Evolutionary conservation across 2,888 invertebrate genomes (phyloP), one percentile per base, ranked within the genome.

Genomic region (Camptogramma bilineatum): DNA sequence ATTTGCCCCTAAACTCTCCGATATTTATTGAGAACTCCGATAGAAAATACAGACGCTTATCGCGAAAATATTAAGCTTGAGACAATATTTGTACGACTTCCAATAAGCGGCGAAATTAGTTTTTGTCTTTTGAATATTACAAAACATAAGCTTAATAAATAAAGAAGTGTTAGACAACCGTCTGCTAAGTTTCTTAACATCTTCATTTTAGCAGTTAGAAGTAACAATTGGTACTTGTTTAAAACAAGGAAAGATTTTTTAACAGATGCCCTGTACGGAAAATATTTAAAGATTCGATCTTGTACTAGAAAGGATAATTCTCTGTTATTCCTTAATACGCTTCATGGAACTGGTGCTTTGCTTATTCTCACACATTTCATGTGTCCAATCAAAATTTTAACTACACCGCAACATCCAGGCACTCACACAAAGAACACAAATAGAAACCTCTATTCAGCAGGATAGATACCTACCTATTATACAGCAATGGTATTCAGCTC

Each of bases 1-100:
- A 85, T 87, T 78, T 80, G 81, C 81, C 79, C 78, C 76, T 80
- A 81, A 84, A 79, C 83, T 78, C 80, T 78, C 73, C 79, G 77
- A 79, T 84, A 83, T 85, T 84, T 84, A 85, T 82, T 77, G 83
- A 80, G 76, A 78, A 78, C 80, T 77, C 72, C 44, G 69, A 68
- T 62, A 73, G 76, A 74, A 75, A 79, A 74, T 77, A 75, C 63
- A 61, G 53, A 18, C 44, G 53, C 56, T 58, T 66, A 58, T 51
- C 61, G 56, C 57, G 44, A 58, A 50, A 62, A 53, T 64, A 65
- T 54, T 44, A 57, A 34, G 44, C 57, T 52, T 54, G n/a, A 51
- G 16, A 46, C 48, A 54, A 53, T 60, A 55, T 64, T 17, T 56
- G 31, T 16, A 59, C 13, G 17, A 18, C 10, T 58, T 42, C 39